Evolutionary conservation across 2,113 vertebrate species (phyloP).

Genomic region (Lathamus discolor): DNA sequence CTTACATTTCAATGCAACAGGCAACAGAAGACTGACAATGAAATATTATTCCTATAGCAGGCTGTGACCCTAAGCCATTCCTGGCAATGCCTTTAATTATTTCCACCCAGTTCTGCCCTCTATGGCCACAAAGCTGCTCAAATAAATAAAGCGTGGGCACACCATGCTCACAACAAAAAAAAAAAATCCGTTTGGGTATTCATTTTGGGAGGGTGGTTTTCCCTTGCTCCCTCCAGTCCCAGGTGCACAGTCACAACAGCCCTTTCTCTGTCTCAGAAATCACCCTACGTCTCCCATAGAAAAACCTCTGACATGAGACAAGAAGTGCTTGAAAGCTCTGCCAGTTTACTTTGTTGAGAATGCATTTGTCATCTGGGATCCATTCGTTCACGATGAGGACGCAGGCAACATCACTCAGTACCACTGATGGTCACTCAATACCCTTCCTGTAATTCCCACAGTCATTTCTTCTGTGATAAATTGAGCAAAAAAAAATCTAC

Average conservation of each 20-base stretch:
- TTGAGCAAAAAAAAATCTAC: not conserved
- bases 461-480: not conserved
- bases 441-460: not conserved
- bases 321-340: not conserved
- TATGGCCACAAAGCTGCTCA: not conserved
- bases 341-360: not conserved
- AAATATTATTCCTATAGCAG: not conserved
- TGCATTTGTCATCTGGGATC: not conserved
- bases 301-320: not conserved
- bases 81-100: not conserved
- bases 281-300: not conserved
- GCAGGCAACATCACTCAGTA: not conserved
- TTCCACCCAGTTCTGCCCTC: not conserved
- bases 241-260: not conserved
- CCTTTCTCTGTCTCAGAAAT: not conserved
- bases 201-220: not conserved
- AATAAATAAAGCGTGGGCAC: not conserved
- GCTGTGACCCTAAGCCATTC: not conserved
- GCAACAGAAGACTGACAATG: not conserved
- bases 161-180: not conserved
- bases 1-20: not conserved
- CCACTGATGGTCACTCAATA: not conserved
- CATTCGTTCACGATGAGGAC: not conserved
- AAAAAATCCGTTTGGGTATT: not conserved
- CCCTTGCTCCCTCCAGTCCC: not conserved